phyloP scores from a whole-genome alignment of 2,797 vertebrate species.

The Poecilia velifera region DNA sequence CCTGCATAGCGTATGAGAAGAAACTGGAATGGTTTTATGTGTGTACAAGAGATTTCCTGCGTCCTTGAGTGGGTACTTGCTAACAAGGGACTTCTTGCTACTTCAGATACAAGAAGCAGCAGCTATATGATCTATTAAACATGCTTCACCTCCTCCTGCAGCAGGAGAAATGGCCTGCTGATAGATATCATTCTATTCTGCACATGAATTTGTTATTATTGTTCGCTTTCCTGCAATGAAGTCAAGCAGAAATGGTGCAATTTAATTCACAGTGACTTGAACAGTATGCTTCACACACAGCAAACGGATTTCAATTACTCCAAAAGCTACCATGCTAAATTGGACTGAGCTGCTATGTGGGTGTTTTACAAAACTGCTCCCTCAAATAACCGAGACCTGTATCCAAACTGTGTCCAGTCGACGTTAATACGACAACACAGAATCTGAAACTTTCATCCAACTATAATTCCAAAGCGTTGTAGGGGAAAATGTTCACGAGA shows the following conservation, averaged over 20 bases:
- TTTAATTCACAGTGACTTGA: not conserved
- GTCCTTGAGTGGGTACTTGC: constrained; percentile 17
- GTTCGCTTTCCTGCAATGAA: not conserved
- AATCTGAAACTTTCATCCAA: not conserved
- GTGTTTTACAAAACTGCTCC: not conserved
- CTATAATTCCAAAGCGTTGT: not conserved
- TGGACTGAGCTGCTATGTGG: not conserved
- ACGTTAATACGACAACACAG: not conserved
- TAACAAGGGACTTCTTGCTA: not conserved
- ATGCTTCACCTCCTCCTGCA: not conserved
- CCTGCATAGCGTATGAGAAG: constrained; percentile 41
- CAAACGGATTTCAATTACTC: not conserved
- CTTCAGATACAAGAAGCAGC: not conserved
- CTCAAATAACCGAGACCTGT: not conserved
- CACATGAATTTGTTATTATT: not conserved
- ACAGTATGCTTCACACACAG: not conserved
- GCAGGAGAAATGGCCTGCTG: not conserved
- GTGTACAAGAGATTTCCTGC: constrained; percentile 9
- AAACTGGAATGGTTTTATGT: constrained; percentile 23
- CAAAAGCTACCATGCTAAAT: not conserved
- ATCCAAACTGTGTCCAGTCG: not conserved
- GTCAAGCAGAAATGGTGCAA: not conserved
- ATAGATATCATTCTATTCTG: not conserved
- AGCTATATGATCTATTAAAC: not conserved
- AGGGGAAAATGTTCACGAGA: not conserved